Base-by-base conservation (phyloP, 1,140 invertebrate species). In the Trichogramma pretiosum region DNA sequence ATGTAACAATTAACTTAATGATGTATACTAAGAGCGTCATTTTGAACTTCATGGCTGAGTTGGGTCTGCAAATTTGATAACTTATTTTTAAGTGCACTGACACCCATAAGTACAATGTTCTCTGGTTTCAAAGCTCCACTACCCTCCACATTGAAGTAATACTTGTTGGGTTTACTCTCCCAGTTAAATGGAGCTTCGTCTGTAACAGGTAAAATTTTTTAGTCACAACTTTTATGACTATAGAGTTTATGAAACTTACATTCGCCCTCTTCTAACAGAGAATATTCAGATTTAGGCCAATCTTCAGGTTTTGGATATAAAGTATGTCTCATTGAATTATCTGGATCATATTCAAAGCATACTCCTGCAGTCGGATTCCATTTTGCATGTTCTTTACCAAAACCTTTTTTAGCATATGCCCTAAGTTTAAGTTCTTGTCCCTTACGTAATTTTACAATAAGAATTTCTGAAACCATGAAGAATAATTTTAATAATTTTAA, bases 381-480 rank as follows among this genome's bases (percentile, higher is more conserved):
- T 72, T 99, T 99, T 1, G 97, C 96, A 76, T 99, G 97, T 67
- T 99, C 97, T 68, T 99, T 99, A 2, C 93, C 96, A 76, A 99
- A 98, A 22, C 94, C 80, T 71, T 87, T 87, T 56, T 95, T 93
- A 1, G 95, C 97, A 78, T 93, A 98, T 14, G 93, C 96, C 61
- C 86, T 77, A 11, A 99, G 73, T 67, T 97, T 98, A 11, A 99
- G 63, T 67, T 98, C 93, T 70, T 99, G 96, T 0, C 95, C 95
- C 74, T 97, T 98, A 39, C 96, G 81, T 17, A 99, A 74, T 65
- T 99, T 99, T 0, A 98, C 93, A 56, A 99, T 96, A 18, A 98
- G 68, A 61, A 99, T 99, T 70, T 98, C 85, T 78, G 38, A 42
- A 58, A 63, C 36, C 3, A 22, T 44, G 43, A 44, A 43, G 48